Base-by-base conservation (phyloP, 2,113 vertebrate species). In the Poecile atricapillus region DNA sequence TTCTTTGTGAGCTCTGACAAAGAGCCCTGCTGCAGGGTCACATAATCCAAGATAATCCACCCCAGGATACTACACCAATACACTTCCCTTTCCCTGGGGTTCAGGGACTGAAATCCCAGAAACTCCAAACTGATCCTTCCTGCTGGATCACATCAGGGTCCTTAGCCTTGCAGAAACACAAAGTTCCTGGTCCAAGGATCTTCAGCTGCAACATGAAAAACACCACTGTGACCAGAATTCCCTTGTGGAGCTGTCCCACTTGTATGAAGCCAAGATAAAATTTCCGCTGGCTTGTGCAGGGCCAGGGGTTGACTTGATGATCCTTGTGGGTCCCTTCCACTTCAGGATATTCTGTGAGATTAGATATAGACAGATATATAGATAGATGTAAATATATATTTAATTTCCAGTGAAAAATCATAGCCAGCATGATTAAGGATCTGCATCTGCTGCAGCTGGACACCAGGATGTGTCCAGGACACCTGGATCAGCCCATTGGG, bases 391-490 rank as follows among this genome's bases (percentile, higher is more conserved):
- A 27, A 31, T 8, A 31, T 6, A 30, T 60, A n/a, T 28, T 15
- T 56, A 9, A 47, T n/a, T 37, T 18, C 35, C 71, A 44, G 37
- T 14, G 64, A 47, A 30, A 41, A 64, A 41, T 11, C 44, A 43
- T 11, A 63, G 65, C n/a, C 75, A 69, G 46, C 14, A 1, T 1
- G 10, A 25, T 14, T 20, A 33, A 25, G 47, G 43, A 43, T 43
- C 39, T 39, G 55, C 5, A 2, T 1, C 62, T 41, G 35, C 43
- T 49, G 76, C 2, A 33, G n/a, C 27, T 17, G 19, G 43, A 33
- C 28, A 8, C 3, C 8, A 5, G 27, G 19, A 12, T 3, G 25
- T 19, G 1, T 2, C 2, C 4, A 9, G 39, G 25, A 15, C n/a
- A 11, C 39, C 39, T 39, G 39, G 39, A 39, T 30, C 7, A 6